Evolutionary conservation across 1,140 invertebrate genomes (phyloP).

Genomic region (Psilanteris sp.): DNA sequence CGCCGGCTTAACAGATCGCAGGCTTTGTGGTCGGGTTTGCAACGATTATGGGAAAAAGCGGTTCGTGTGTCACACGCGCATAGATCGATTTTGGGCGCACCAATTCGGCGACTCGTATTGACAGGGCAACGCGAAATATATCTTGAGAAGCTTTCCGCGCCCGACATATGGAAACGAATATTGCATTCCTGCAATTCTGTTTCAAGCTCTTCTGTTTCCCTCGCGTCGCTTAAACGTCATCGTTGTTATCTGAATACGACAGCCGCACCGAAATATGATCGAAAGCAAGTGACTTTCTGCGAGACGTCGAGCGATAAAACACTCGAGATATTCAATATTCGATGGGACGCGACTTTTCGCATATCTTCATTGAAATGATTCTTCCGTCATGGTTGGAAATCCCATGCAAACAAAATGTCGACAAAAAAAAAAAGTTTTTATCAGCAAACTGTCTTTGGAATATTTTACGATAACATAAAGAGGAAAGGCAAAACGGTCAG

Average conservation of each 20-base stretch:
- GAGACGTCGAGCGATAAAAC: conserved; percentile 29
- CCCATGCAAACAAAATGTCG: no score
- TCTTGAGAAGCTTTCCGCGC: conserved; percentile 53
- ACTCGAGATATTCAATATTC: conserved; percentile 41
- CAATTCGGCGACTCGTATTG: conserved; percentile 39
- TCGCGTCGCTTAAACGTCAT: conserved; percentile 37
- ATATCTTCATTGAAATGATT: conserved; percentile 7
- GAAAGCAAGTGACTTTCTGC: conserved; percentile 21
- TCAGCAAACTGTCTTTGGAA: no score
- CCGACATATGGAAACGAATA: conserved; percentile 40
- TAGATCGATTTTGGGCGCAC: conserved; percentile 35
- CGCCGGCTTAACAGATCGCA: conserved; percentile 25
- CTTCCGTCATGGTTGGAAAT: neutral
- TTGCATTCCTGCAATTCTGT: conserved; percentile 42
- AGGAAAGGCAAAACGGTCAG: no score
- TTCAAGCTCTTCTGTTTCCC: conserved; percentile 46
- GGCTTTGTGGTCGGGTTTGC: neutral
- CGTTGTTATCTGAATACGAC: conserved; percentile 42
- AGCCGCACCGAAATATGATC: conserved; percentile 31
- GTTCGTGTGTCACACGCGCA: conserved; percentile 2
- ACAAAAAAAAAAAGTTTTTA: no score
- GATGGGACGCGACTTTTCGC: conserved; percentile 1
- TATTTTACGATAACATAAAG: no score
- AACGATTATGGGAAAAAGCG: conserved; percentile 21
- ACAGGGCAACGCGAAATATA: conserved; percentile 49